Base-by-base conservation (phyloP, 2,113 vertebrate species). In the Acinonyx jubatus region DNA sequence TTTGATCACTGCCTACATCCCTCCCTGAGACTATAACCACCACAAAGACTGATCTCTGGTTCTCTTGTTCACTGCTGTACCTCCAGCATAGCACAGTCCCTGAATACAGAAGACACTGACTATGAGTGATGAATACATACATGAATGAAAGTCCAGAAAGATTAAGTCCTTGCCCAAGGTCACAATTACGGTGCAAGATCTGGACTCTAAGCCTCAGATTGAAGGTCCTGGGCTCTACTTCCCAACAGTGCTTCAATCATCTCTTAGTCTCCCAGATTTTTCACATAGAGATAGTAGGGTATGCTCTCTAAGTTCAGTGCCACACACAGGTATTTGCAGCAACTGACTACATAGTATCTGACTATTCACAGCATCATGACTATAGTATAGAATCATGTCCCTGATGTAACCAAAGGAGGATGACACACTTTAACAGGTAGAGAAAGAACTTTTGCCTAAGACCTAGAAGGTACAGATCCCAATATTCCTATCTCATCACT, bases 81-180 rank as follows among this genome's bases (percentile, higher is more conserved):
- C 14, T n/a, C 57, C 41, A 81, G 69, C 33, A 23, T 61, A 73
- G 13, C 38, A 92, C 14, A 91, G 23, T 78, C 76, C 23, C 78
- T 45, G 36, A 74, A 94, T 36, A 83, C 3, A 66, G 31, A 68
- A 74, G 38, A 88, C 3, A 55, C 16, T 83, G 21, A 69, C 85
- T 25, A 80, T 88, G 73, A 76, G 25, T 41, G 48, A 79, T 14
- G 13, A 80, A 66, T 36, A n/a, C 10, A 78, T 15, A n/a, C 10
- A 78, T 15, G 14, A 96, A 81, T 16, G 1, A 55, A 96, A 33
- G 14, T 63, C 73, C 84, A 85, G 10, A 83, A 90, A 86, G n/a
- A 79, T 18, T 78, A 96, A 92, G 31, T 86, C 63, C 23, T 95
- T 94, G 61, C 9, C 36, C 66, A 83, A 31, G 23, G 13, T 97